Conservation (phyloP, 2,113 vertebrate genomes). For the Erythrolamprus reginae region DNA sequence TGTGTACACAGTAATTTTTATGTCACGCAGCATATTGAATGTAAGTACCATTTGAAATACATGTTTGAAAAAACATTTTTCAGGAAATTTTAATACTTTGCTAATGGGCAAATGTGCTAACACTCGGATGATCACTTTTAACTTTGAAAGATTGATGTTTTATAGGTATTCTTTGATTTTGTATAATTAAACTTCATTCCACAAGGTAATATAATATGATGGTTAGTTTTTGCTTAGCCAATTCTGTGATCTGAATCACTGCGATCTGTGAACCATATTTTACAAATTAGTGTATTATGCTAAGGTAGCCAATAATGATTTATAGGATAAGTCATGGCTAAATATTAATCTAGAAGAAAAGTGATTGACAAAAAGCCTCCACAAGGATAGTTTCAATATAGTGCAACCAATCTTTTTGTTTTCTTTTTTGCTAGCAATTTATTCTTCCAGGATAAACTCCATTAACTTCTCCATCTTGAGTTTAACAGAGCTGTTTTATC, state of each 20-base stretch:
- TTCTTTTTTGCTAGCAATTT: neutral
- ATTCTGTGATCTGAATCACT: neutral
- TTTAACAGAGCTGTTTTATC: neutral
- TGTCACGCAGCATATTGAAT: neutral
- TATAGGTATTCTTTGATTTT: neutral
- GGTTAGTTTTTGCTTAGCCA: neutral
- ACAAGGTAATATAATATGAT: neutral
- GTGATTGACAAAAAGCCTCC: neutral
- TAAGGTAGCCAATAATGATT: neutral
- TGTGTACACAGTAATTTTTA: neutral
- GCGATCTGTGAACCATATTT: neutral
- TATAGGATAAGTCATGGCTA: neutral
- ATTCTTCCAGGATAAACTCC: neutral
- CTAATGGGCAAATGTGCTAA: neutral
- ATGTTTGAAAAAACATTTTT: constrained; percentile 30
- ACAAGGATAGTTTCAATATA: neutral
- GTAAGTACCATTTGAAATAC: constrained; percentile 24
- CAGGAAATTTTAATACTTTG: constrained; percentile 22
- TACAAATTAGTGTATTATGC: neutral
- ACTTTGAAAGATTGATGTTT: neutral
- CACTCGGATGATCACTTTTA: constrained; percentile 2
- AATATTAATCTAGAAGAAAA: neutral
- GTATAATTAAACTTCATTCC: neutral
- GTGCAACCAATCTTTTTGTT: neutral
- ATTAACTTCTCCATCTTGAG: neutral